Conservation (phyloP, 2,797 vertebrate species). For the Channa striata region DNA sequence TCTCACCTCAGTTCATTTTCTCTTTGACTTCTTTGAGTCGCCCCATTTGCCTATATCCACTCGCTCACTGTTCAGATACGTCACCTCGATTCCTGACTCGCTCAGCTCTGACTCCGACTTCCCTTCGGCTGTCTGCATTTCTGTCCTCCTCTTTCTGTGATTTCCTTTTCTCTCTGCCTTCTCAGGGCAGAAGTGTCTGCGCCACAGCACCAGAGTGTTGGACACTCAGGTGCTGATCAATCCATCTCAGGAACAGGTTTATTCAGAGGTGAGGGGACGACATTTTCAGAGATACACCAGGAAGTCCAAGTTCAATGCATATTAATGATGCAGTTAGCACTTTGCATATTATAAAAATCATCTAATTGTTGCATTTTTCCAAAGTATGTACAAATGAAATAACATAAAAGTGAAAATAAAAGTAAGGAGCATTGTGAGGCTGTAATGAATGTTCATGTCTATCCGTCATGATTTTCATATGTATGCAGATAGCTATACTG, state of each 20-base stretch:
- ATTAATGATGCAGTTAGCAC: neutral
- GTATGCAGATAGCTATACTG: no score
- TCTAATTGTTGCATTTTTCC: neutral
- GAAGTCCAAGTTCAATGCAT: neutral
- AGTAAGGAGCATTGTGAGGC: neutral
- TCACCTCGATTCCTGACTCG: constrained; percentile 15
- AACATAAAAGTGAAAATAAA: neutral
- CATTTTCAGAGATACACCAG: neutral
- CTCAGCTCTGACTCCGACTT: constrained; percentile 22
- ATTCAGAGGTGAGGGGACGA: constrained; percentile 87
- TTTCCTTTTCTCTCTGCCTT: constrained; percentile 37
- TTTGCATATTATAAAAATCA: neutral
- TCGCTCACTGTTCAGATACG: constrained; percentile 3
- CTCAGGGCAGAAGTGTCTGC: constrained; percentile 90
- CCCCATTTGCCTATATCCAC: constrained; percentile 1
- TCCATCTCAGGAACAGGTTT: constrained; percentile 89
- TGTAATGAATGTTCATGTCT: no score
- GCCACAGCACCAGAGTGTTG: constrained; percentile 88
- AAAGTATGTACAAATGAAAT: no score
- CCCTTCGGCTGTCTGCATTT: constrained; percentile 19
- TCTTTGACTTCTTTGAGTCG: constrained; percentile 5
- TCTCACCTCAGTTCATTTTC: constrained; percentile 27
- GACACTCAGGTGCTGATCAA: constrained; percentile 92
- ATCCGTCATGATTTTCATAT: neutral
- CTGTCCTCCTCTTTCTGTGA: constrained; percentile 20